Base-by-base conservation (phyloP, 2,113 vertebrate species). In the Tapirus terrestris region DNA sequence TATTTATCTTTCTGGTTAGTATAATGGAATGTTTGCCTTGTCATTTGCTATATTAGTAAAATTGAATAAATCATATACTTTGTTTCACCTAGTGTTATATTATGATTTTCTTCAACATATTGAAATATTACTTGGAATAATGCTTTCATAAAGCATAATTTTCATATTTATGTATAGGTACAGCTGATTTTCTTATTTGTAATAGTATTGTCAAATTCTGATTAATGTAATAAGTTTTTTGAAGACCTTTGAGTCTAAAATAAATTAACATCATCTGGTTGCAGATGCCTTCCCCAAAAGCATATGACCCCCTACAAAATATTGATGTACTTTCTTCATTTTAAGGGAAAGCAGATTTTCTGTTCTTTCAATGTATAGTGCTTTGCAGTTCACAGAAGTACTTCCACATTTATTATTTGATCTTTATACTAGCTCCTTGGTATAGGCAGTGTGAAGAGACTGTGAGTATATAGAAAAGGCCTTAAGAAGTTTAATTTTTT, bases 181-280 rank as follows among this genome's bases (percentile, higher is more conserved):
- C 88, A 94, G 29, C 45, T 76, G n/a, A 80, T 93, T 92, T 89
- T 93, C 60, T 81, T 95, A 77, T 81, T 93, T 97, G 36, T 84
- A 16, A 6, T 89, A 67, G 2, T 96, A 48, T 43, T 91, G 20
- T 70, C 81, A 93, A 75, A 75, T 91, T 92, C 43, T 94, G 23
- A 63, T 63, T 89, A 92, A 53, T 90, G 68, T 83, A 81, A 72
- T 68, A 96, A 65, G 12, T 77, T 86, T 96, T 86, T 96, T 86
- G 3, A 93, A 91, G 72, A 53, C 36, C 48, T 93, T 85, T 96
- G 33, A 80, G 27, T 82, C 60, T 89, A 76, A 89, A 85, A 48
- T 92, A 13, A 93, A 63, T 88, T 80, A 96, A 95, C 65, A 65
- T 21, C 33, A 89, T 86, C 39, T 91, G 31, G 29, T 86, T 92